Base-by-base conservation (phyloP, 2,797 vertebrate genomes). In the Falco cherrug region DNA sequence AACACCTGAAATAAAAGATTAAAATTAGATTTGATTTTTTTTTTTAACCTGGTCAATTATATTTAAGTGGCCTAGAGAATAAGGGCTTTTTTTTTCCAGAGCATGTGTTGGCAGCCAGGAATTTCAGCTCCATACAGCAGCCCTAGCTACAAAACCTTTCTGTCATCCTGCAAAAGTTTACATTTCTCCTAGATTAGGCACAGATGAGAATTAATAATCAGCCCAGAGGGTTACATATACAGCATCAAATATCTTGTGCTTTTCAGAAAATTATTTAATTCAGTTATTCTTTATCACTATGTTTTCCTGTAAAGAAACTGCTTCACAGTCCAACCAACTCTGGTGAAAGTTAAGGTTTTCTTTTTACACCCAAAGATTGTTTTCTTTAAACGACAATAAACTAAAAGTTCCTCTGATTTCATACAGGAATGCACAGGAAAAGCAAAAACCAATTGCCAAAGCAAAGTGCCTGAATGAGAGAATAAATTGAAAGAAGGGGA, bases 201-300 rank as follows among this genome's bases (percentile, higher is more conserved):
- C n/a, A 95, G 80, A 84, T 79, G 74, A 96, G 61, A 95, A 79
- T 39, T 16, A 82, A 43, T 74, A 53, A 89, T 83, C 59, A 93
- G 57, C 59, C 93, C 0, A 0, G 17, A 77, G 18, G 7, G 48
- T 47, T 61, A 90, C 16, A 41, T 45, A 80, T 21, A n/a, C 8
- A 86, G 31, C 4, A 5, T 82, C 37, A 91, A 70, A 31, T 87
- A 76, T n/a, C 45, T 45, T 45, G 8, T 76, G 14, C 45, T 84
- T 60, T 64, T 76, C 29, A 84, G 47, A 57, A 63, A 10, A 54
- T 48, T 33, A 88, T 59, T 59, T 6, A 79, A 84, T 68, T 76
- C 19, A 79, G 47, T 20, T 67, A 54, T 43, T 74, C n/a, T 88
- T 91, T 63, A 91, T 54, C 45, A 60, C 9, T 6, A 5, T 50